A percentile compares a stretch with the other conserved stretches of the same genome.
Conservation (phyloP, 2,113 vertebrate genomes). For the Eupsittula cactorum region DNA sequence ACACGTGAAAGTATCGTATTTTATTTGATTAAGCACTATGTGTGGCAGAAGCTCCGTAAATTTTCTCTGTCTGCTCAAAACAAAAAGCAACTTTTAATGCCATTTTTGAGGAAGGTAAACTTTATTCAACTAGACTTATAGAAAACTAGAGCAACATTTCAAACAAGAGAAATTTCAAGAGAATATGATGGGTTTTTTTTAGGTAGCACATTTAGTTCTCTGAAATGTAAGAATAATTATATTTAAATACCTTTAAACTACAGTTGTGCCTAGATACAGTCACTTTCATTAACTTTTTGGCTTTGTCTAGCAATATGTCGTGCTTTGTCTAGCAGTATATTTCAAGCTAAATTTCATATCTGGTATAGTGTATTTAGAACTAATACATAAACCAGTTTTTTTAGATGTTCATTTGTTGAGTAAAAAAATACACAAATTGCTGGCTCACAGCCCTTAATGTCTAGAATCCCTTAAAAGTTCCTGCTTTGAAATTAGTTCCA, state of each 20-base stretch:
- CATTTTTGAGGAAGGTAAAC: neutral
- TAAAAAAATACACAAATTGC: constrained; percentile 49
- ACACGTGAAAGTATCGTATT: neutral
- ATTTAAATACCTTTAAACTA: neutral
- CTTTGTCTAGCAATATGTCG: neutral
- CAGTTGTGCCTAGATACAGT: neutral
- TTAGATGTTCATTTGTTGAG: constrained; percentile 10
- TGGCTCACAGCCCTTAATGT: constrained; percentile 61
- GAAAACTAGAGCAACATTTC: neutral
- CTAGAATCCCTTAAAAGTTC: constrained; percentile 68
- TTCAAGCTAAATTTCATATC: constrained; percentile 42
- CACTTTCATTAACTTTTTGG: neutral
- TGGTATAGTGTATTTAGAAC: neutral
- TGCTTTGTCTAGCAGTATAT: constrained; percentile 29
- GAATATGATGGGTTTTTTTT: neutral
- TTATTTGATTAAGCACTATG: constrained; percentile 11
- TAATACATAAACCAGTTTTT: neutral
- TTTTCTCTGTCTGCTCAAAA: neutral
- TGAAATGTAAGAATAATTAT: neutral
- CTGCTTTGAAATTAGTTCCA: constrained; percentile 73
- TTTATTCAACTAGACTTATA: neutral
- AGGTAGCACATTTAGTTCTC: neutral
- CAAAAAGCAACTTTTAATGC: neutral
- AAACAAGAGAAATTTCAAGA: neutral
- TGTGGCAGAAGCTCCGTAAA: neutral